phyloP scores from a whole-genome alignment of 2,113 vertebrate species.

The Plecotus auritus region DNA sequence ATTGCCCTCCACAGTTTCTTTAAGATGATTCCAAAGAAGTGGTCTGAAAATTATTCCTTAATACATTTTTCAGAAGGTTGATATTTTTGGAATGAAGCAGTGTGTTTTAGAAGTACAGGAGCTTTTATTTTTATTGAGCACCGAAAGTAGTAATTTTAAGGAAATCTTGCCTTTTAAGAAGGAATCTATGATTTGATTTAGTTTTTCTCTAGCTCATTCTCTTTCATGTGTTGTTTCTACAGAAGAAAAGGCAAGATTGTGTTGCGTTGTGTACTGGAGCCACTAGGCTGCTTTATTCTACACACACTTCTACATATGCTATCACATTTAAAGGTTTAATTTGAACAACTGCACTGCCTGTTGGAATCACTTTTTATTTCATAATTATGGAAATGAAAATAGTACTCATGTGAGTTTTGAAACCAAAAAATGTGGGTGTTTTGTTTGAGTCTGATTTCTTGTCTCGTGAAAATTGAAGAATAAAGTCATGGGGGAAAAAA shows the following conservation, averaged over 20 bases:
- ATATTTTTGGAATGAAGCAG: not conserved
- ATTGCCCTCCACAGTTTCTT: not conserved
- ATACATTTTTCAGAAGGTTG: not conserved
- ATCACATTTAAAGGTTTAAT: not conserved
- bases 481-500: too few relatives aligned
- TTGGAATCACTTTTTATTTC: not conserved
- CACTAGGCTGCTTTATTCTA: not conserved
- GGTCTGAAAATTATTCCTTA: not conserved
- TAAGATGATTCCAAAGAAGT: slow-evolving; percentile 4
- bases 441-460: too few relatives aligned
- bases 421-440: too few relatives aligned
- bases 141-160: not conserved
- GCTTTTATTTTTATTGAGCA: not conserved
- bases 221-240: not conserved
- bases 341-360: not conserved
- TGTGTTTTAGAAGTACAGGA: not conserved
- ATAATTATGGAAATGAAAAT: not conserved
- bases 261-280: not conserved
- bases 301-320: not conserved
- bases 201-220: not conserved
- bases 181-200: not conserved
- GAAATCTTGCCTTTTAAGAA: not conserved
- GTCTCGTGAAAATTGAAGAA: too few relatives aligned
- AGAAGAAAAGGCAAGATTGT: not conserved
- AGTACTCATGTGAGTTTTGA: not conserved